Base-by-base conservation (phyloP, 2,888 invertebrate species). In the Megalurothrips usitatus region DNA sequence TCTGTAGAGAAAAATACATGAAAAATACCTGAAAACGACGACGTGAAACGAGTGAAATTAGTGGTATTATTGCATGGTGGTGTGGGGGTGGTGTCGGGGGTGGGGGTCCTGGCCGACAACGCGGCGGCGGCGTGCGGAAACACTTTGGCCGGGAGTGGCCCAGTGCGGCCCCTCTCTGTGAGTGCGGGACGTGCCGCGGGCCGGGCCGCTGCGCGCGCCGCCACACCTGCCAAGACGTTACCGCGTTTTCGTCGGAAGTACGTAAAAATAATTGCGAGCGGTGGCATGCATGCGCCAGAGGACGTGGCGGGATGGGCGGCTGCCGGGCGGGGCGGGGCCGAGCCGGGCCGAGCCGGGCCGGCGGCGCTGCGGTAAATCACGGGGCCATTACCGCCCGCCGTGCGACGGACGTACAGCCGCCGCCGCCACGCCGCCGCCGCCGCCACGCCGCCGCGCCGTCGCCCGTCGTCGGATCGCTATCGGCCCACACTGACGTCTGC, bases 241-340 rank as follows among this genome's bases (percentile, higher is more conserved):
- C 17, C 68, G 26, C 68, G 26, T 75, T 75, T 75, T 75, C 68
- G 68, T 75, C 68, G 68, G 26, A 75, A 75, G 68, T 75, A 26
- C 68, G 12, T 26, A 75, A 75, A 75, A 75, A 75, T 75, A 75
- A 75, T 75, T 75, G 68, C 68, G 26, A 6, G 58, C 58, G 52
- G 52, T 9, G 19, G 58, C 58, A 58, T 58, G 58, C 58, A 58
- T 58, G n/a, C 17, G 58, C 58, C n/a, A n/a, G n/a, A n/a, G n/a
- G n/a, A n/a, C n/a, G n/a, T n/a, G n/a, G n/a, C n/a, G n/a, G n/a
- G n/a, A n/a, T n/a, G n/a, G n/a, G n/a, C n/a, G n/a, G n/a, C n/a
- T n/a, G n/a, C n/a, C 58, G 19, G 52, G 52, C 52, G 6, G n/a
- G 58, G 58, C 58, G 14, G 58, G 17, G 19, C 2, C 6, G 34